These are phyloP conservation scores for Spilarctia lutea DNA, from an alignment of 2,888 invertebrate genomes.

Conservation along the genomic window DNA sequence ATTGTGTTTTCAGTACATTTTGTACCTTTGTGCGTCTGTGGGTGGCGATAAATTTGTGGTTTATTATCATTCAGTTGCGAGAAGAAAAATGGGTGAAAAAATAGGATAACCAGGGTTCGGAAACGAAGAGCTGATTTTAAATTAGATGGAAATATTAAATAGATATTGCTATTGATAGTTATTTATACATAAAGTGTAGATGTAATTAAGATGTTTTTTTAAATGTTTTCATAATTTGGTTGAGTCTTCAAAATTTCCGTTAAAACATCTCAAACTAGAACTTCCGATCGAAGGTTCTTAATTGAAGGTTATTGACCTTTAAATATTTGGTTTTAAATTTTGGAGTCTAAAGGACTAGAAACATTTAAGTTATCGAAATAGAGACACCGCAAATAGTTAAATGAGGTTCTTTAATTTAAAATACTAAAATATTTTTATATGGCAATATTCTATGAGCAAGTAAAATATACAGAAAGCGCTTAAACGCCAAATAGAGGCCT, in stretches of 20 bases:
- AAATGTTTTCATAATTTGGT: no score
- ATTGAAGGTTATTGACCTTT: no score
- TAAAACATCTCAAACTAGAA: no score
- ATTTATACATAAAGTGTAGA: no score
- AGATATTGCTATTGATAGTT: neutral
- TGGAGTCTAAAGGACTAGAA: no score
- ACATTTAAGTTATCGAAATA: no score
- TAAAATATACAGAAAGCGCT: neutral
- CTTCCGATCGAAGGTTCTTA: no score
- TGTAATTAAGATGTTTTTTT: no score
- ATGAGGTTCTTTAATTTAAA: neutral
- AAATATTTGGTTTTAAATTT: no score
- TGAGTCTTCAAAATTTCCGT: no score
- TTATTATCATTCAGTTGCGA: conserved; percentile 34
- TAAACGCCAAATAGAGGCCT: conserved; percentile 4
- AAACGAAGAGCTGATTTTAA: conserved; percentile 1
- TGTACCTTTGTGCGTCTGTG: conserved; percentile 11
- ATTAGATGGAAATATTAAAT: neutral
- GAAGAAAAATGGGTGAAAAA: conserved; percentile 33
- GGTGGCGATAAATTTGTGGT: conserved; percentile 33
- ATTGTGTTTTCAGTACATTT: conserved; percentile 15
- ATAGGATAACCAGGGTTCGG: conserved; percentile 28
- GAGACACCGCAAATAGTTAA: no score
- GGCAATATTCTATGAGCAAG: neutral
- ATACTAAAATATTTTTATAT: neutral